These are phyloP conservation scores for Neuroscelio doddi DNA, from an alignment of 2,888 invertebrate genomes.

Conservation along the genomic window DNA sequence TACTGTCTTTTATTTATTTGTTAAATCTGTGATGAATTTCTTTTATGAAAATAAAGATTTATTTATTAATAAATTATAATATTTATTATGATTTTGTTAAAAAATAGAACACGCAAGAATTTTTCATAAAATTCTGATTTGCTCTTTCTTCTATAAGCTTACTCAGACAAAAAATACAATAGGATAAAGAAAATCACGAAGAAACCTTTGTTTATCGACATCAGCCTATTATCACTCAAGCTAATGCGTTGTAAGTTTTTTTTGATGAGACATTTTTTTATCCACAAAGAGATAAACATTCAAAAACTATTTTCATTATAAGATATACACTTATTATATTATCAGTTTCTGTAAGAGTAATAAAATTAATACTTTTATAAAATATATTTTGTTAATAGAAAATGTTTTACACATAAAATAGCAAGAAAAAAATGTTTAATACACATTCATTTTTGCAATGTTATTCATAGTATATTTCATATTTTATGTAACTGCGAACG, in stretches of 20 bases:
- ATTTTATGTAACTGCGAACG: no score
- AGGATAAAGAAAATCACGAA: conserved; percentile 2
- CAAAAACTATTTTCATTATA: no score
- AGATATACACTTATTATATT: no score
- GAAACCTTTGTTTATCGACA: conserved; percentile 8
- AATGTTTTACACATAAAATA: no score
- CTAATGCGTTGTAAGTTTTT: not conserved
- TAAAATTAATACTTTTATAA: no score
- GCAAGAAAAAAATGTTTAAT: no score
- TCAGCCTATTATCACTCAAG: conserved; percentile 1
- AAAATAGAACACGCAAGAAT: conserved; percentile 1
- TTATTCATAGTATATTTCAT: no score
- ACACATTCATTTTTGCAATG: no score
- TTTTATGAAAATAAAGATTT: no score
- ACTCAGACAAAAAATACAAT: not conserved
- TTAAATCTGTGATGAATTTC: no score
- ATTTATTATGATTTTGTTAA: not conserved
- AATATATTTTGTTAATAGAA: no score
- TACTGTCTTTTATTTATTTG: not conserved
- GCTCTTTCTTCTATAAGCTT: not conserved
- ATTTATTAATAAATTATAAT: not conserved
- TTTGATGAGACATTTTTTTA: conserved; percentile 1
- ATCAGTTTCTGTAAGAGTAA: no score
- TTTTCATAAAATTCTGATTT: not conserved
- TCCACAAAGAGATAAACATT: not conserved